Base-by-base conservation (phyloP, 2,113 vertebrate genomes). In the Marcusenius ussheri region DNA sequence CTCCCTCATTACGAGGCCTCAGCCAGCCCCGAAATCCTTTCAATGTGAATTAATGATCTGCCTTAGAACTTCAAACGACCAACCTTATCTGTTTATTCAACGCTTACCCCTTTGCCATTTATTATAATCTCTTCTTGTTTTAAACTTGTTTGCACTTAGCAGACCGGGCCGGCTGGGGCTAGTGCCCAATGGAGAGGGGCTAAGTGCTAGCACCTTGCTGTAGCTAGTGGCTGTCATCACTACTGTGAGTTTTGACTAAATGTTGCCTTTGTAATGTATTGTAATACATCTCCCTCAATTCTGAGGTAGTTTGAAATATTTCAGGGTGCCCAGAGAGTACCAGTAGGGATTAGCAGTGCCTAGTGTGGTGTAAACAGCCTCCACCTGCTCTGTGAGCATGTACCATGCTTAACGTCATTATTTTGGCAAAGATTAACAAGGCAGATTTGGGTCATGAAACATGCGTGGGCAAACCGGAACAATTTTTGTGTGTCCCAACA, bases 31-130 rank as follows among this genome's bases (percentile, higher is more conserved):
- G 24, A 46, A 7, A 70, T 88, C 42, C n/a, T 24, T 70, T 88
- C 62, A 88, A 49, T 70, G 53, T 45, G 24, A 47, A 70, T 88
- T 88, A 88, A 88, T 66, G 42, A 66, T 70, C 42, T 24, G 53
- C 56, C 88, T 42, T 27, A 19, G 10, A 53, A 39, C 50, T 88
- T 31, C 8, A 56, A 88, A 56, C 0, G 8, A 58, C 15, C 50
- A 31, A n/a, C 35, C 3, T 51, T 56, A 42, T 88, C 19, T 45
- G 21, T 88, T 46, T n/a, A 66, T 46, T 66, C 87, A 88, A 42
- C 8, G 27, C 31, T 58, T 24, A 46, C 39, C 87, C 35, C 87
- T 66, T 66, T 66, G 47, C 87, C 53, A 9, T 45, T 45, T 42
- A 7, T 88, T 88, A 70, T 42, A 58, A 27, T 39, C 58, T 66